Base-by-base conservation (phyloP, 2,888 invertebrate species). In the Zygothrica quintamaculata region DNA sequence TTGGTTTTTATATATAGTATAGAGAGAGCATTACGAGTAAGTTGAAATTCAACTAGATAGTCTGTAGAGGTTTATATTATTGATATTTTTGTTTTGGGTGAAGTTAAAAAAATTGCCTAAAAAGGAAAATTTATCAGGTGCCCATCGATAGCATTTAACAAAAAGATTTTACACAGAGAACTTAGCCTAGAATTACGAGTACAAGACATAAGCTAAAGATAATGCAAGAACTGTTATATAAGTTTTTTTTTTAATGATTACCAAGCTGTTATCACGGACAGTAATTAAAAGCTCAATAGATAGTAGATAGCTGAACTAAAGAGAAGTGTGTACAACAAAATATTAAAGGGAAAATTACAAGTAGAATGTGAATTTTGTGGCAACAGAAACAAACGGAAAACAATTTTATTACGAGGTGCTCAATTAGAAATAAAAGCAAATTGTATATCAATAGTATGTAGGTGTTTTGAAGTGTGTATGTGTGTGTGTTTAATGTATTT, bases 171-270 rank as follows among this genome's bases (percentile, higher is more conserved):
- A 34, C 47, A 68, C 12, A 58, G 31, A 71, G 59, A 50, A 50
- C 67, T 62, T 66, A 72, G 42, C 26, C 72, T 78, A 70, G 40
- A 18, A 50, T 57, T 53, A 72, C 47, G 57, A 33, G 33, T 39
- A 48, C 11, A 55, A 57, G 61, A 34, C 26, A 9, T 9, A 44
- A 51, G 39, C 39, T 37, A 51, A 29, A 29, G 26, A 29, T 29
- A 29, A 29, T 29, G 29, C 9, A 29, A n/a, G n/a, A n/a, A n/a
- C n/a, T n/a, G n/a, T n/a, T 29, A 2, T 9, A 29, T 29, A n/a
- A n/a, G n/a, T 29, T 12, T 4, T n/a, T 8, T 53, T 33, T 48
- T 31, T 25, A 26, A 33, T 53, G 39, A 64, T 48, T 58, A 64
- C 39, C 61, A 74, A 72, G 78, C 72, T 53, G 43, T 69, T 56